Base-by-base conservation (phyloP, 2,797 vertebrate genomes). In the Picus viridis region DNA sequence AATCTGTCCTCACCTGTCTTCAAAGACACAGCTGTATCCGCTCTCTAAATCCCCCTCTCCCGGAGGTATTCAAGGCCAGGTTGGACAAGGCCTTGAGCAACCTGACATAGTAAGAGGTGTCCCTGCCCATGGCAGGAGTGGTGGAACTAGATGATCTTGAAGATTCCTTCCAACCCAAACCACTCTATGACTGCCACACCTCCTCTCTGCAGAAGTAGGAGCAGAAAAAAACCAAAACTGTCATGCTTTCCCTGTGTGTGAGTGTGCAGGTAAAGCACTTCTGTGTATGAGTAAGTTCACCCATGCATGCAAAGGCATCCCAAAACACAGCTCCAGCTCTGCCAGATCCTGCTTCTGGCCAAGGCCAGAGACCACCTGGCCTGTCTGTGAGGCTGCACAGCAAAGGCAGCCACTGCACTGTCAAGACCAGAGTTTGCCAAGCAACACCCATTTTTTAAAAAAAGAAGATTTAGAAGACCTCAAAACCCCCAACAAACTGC, bases 401-500 rank as follows among this genome's bases (percentile, higher is more conserved):
- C 70, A 36, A 63, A 64, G 36, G 57, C 29, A 16, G 29, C 3
- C 14, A 23, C 64, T 56, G 59, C 18, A 5, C 45, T 16, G 20
- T 0, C 18, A 3, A 5, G 23, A 45, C 1, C 18, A 8, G 16
- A 41, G 13, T 51, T 64, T 45, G 34, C 19, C 41, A 65, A 65
- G 23, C 27, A 29, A 26, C 54, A 63, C 3, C 36, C 58, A 12
- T 8, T 53, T 18, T 83, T 68, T n/a, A 19, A 39, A 68, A 88
- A 68, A 88, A 68, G 10, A 68, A 51, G 7, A 29, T 14, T 24
- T 15, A 59, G 17, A 81, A 64, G 22, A 68, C 34, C 9, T 24
- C 18, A 65, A 34, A 61, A 5, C 0, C 5, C 8, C 3, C 27
- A 7, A 49, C 8, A 56, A 71, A 4, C 7, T 8, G 6, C 7